Evolutionary conservation across 2,888 invertebrate species (phyloP), one percentile per base, ranked within the genome.

Genomic region (Caenorhabditis auriculariae): DNA sequence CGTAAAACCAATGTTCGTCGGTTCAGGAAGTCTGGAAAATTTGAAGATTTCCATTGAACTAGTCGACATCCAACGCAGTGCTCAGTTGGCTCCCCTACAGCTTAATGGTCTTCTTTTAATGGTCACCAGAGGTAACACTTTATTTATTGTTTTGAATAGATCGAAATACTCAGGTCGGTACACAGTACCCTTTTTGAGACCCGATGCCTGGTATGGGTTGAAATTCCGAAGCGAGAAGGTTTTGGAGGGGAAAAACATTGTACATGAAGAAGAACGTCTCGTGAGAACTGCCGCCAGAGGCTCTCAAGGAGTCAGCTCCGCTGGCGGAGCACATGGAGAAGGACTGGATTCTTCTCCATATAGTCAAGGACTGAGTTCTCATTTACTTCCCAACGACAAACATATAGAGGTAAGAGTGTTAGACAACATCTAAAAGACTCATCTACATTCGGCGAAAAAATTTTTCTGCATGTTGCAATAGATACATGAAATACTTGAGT

Each of bases 161-260:
- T 41, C 17, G 26, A 44, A 23, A 6, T 44, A 26, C 26, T 61
- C 56, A 76, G 78, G 78, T 6, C 63, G 76, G 15, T 80, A 80
- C 59, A 80, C 79, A 3, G 72, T 80, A 42, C 77, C 75, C 43
- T 80, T 77, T 49, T 66, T 80, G 24, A 69, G 68, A 26, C 80
- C 80, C 1, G 72, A 72, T 43, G 65, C 65, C 17, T 77, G 74
- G 73, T 80, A 80, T 35, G 80, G 80, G 0, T 59, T 80, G 19
- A 37, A 59, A 7, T 73, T 66, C 47, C 47, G 59, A 41, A 63
- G 66, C 47, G 71, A 71, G 29, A 67, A 70, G 32, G 29, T 44
- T 41, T 57, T 66, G 3, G 48, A 66, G 15, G 60, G 59, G 3
- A 41, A 37, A 19, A 46, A 37, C 23, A 50, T 66, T 6, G n/a